Conservation (phyloP, 1,140 invertebrate species). For the Elymnias hypermnestra region DNA sequence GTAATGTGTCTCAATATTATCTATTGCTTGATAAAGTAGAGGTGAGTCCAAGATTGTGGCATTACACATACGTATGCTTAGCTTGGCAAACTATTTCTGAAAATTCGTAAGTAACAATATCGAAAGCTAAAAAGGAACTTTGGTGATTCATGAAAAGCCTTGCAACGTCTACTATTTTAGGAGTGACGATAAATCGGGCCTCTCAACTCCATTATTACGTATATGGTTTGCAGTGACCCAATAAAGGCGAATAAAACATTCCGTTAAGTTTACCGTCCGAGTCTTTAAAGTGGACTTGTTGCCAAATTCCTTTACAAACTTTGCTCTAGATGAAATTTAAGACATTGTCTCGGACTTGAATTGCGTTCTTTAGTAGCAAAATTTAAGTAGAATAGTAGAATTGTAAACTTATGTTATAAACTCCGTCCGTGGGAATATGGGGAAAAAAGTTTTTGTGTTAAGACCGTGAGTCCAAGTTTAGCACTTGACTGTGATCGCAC, state of each 20-base stretch:
- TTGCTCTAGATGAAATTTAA: constrained; percentile 15
- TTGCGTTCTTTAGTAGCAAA: constrained; percentile 1
- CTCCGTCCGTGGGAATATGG: no score
- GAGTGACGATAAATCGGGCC: constrained; percentile 1
- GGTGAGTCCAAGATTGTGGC: no score
- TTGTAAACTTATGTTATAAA: no score
- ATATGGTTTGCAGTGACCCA: constrained; percentile 5
- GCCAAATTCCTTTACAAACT: constrained; percentile 16
- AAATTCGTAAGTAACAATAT: no score
- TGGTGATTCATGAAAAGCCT: constrained; percentile 9
- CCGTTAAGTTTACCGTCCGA: constrained; percentile 11
- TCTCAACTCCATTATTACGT: constrained; percentile 7
- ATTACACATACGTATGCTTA: no score
- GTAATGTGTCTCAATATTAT: no score
- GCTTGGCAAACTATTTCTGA: no score
- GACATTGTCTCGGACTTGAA: constrained; percentile 10
- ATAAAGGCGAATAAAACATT: constrained; percentile 14
- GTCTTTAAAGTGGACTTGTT: constrained; percentile 14
- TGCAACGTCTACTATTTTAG: background rate
- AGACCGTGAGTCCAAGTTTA: no score
- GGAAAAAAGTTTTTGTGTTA: no score
- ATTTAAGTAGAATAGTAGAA: background rate
- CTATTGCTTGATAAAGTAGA: no score
- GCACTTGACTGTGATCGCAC: no score
- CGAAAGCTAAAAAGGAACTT: no score